These are phyloP conservation scores for Eira barbara DNA, from an alignment of 2,113 vertebrate genomes.

Conservation along the genomic window DNA sequence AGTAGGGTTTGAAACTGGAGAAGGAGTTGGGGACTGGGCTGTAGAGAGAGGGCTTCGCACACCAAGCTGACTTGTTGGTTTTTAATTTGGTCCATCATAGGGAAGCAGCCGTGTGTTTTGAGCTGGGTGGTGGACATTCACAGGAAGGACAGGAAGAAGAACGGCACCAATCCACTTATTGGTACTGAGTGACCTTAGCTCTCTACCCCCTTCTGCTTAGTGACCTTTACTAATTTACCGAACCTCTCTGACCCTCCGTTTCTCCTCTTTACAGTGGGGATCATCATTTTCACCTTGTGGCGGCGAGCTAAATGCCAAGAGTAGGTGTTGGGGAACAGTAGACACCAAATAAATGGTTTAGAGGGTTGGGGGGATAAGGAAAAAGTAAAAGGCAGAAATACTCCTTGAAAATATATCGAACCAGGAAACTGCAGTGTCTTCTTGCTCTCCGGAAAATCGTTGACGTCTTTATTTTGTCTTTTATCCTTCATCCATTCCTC, in stretches of 20 bases:
- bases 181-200: neutral
- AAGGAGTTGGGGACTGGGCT: neutral
- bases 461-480: neutral
- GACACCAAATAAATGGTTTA: neutral
- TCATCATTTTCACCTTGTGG: neutral
- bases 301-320: neutral
- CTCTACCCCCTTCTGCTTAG: neutral
- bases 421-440: neutral
- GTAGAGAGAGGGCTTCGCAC: neutral
- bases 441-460: neutral
- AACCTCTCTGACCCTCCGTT: neutral
- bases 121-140: neutral
- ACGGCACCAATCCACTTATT: rapidly evolving
- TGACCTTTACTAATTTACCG: neutral
- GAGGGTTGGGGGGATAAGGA: too few relatives aligned
- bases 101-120: neutral
- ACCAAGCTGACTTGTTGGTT: neutral
- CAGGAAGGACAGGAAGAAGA: neutral
- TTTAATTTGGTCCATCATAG: neutral
- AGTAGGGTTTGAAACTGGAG: neutral
- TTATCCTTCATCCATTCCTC: neutral
- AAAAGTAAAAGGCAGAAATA: neutral
- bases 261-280: neutral
- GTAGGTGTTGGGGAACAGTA: neutral
- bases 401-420: neutral